A percentile compares a stretch with the other conserved stretches of the same genome.
These are phyloP conservation scores for Drosophila virilis DNA, from an alignment of 1,140 invertebrate genomes.

Conservation along the genomic window DNA sequence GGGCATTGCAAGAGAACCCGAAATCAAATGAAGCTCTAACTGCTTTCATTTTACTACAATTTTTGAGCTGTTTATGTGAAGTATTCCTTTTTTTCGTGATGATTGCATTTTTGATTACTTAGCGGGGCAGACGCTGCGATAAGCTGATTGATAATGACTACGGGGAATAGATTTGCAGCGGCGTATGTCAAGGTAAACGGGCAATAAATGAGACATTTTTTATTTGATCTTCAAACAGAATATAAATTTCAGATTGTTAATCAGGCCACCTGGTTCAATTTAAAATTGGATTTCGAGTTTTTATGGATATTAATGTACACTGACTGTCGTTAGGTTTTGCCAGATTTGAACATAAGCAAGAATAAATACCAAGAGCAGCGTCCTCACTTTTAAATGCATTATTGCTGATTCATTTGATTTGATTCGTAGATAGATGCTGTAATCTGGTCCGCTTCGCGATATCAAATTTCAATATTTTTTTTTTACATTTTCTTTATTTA, in stretches of 20 bases:
- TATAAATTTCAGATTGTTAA: background rate
- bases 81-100: background rate
- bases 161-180: constrained; percentile 4
- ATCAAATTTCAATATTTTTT: background rate
- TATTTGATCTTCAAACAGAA: constrained; percentile 19
- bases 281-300: constrained; percentile 36
- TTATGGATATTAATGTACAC: constrained; percentile 5
- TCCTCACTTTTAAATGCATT: background rate
- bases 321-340: background rate
- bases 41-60: constrained; percentile 54
- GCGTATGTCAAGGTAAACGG: constrained; percentile 22
- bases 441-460: background rate
- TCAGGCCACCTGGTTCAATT: constrained; percentile 14
- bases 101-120: constrained; percentile 44
- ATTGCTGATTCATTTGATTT: background rate
- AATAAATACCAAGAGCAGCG: background rate
- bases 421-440: background rate
- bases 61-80: constrained; percentile 11
- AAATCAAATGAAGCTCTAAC: constrained; percentile 30
- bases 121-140: constrained; percentile 18
- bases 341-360: background rate
- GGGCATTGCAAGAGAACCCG: background rate
- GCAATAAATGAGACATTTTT: constrained; percentile 17
- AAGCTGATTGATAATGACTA: constrained; percentile 37
- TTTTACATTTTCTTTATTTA: constrained; percentile 65